Evolutionary conservation across 1,140 invertebrate species (phyloP).

Genomic region (Propsilocerus akamusi): DNA sequence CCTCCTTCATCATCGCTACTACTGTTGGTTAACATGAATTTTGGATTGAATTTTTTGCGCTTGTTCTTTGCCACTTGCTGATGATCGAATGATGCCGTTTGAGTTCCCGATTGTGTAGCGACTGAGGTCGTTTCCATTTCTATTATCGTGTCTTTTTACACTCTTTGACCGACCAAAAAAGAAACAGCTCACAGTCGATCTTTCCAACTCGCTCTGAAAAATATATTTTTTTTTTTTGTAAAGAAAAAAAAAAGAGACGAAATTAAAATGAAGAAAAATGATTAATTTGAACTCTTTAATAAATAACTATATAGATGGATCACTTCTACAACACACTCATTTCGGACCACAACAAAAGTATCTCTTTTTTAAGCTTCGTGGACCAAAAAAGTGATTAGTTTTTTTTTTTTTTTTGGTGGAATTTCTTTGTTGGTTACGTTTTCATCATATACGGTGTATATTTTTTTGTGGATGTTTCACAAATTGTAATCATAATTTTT

Average conservation of each 20-base stretch:
- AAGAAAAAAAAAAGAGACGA: conserved; percentile 1
- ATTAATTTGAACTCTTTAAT: conserved; percentile 4
- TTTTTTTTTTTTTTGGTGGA: not conserved
- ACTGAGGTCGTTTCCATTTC: not conserved
- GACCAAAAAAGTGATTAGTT: not conserved
- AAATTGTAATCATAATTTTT: too few species aligned
- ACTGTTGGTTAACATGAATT: conserved; percentile 1
- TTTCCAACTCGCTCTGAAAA: not conserved
- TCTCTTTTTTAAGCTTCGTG: not conserved
- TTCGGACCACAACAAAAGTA: not conserved
- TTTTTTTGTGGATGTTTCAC: not conserved
- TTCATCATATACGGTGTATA: not conserved
- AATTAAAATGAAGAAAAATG: conserved; percentile 4
- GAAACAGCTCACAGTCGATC: not conserved
- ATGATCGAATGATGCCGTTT: not conserved
- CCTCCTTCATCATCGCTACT: conserved; percentile 1
- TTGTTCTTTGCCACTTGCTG: conserved; percentile 3
- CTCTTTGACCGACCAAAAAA: not conserved
- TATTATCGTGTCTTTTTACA: not conserved
- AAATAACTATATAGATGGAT: conserved; percentile 1
- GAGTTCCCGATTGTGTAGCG: too few species aligned
- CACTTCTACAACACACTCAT: not conserved
- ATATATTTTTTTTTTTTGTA: not conserved
- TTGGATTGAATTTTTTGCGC: conserved; percentile 1
- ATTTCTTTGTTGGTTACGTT: not conserved